Evolutionary conservation across 2,888 invertebrate species (phyloP), one percentile per base, ranked within the genome.

Genomic region (Chromoteleia sp.): DNA sequence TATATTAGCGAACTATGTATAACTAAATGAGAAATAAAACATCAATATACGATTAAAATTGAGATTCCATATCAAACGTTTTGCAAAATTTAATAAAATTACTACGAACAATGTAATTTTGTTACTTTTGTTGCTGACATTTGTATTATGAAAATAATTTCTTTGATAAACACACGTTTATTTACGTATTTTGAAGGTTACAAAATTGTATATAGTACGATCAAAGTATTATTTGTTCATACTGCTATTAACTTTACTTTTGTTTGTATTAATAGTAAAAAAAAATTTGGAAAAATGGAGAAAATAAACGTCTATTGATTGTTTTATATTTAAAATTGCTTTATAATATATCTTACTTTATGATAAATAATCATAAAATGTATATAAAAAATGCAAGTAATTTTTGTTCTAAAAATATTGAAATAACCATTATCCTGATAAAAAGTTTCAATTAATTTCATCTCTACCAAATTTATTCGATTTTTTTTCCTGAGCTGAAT

Each of bases 21-120:
- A n/a, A n/a, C n/a, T n/a, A n/a, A n/a, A n/a, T n/a, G n/a, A n/a
- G n/a, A 19, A 30, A 48, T 63, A 19, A 12, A 33, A 19, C 30
- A 12, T 14, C 48, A 33, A 63, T 63, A 30, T 33, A n/a, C 8
- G 12, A 33, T 48, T 7, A 17, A 48, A 63, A 29, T 45, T 21
- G 5, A 41, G 7, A 39, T 56, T n/a, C 14, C 7, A 41, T 41
- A 15, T 41, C 14, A 14, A 41, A 1, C 15, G 14, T 15, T 41
- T 14, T 15, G 2, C 39, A n/a, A 36, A 36, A 2, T 41, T 6
- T 41, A 14, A 41, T 14, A 41, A n/a, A 36, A 36, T 36, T 36
- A 7, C n/a, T n/a, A 36, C 10, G 36, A 36, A 10, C n/a, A 2
- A 2, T 36, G 36, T 36, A 1, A 36, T 36, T 36, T 36, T 2